phyloP scores from a whole-genome alignment of 2,113 vertebrate genomes.

The Hipposideros armiger region DNA sequence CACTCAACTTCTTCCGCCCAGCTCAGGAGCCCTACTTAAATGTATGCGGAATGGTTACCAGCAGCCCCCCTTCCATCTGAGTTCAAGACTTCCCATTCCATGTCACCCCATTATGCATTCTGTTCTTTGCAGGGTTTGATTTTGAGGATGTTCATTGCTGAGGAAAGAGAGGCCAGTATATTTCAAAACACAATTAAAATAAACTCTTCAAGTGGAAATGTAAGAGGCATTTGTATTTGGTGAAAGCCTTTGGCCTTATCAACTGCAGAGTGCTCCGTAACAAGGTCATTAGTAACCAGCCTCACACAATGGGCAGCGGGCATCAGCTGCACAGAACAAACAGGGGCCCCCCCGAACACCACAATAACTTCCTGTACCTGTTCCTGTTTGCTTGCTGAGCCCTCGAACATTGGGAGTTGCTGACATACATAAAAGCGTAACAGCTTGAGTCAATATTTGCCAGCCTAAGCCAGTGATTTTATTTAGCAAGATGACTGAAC shows the following conservation, averaged over 20 bases:
- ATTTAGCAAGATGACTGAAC: slow-evolving; percentile 87
- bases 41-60: slow-evolving; percentile 40
- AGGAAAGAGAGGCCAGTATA: slow-evolving; percentile 71
- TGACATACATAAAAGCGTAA: slow-evolving; percentile 90
- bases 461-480: slow-evolving; percentile 87
- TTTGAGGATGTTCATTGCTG: slow-evolving; percentile 74
- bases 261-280: slow-evolving; percentile 79
- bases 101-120: slow-evolving; percentile 45
- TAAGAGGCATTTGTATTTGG: slow-evolving; percentile 85
- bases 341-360: slow-evolving; percentile 84
- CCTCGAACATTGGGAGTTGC: slow-evolving; percentile 88
- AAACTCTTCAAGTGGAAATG: slow-evolving; percentile 87
- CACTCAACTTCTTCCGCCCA: slow-evolving; percentile 7
- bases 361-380: slow-evolving; percentile 91
- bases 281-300: slow-evolving; percentile 88
- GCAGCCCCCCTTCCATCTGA: background rate
- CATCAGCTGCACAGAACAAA: slow-evolving; percentile 86
- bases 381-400: slow-evolving; percentile 91
- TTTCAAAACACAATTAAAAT: slow-evolving; percentile 89
- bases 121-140: slow-evolving; percentile 79
- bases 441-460: slow-evolving; percentile 92
- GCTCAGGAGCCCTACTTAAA: slow-evolving; percentile 38
- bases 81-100: slow-evolving; percentile 73
- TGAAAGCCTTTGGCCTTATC: slow-evolving; percentile 87
- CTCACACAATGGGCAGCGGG: slow-evolving; percentile 84